phyloP scores from a whole-genome alignment of 1,140 invertebrate genomes.

The Phymastichus coffea region DNA sequence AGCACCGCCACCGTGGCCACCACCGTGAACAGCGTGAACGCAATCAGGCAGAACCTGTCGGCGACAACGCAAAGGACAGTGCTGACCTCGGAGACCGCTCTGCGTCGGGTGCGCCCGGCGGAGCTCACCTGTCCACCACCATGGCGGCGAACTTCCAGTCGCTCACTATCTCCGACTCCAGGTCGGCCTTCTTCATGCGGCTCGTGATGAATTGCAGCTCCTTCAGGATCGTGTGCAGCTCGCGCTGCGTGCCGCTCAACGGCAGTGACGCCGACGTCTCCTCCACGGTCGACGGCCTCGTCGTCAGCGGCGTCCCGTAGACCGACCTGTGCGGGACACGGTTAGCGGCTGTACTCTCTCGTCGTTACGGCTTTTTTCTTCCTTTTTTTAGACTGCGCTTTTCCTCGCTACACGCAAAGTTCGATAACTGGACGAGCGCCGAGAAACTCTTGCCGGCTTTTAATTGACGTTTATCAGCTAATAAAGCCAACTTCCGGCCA shows the following conservation, averaged over 20 bases:
- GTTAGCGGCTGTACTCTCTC: no score
- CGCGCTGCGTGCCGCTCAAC: constrained; percentile 61
- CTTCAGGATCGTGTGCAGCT: constrained; percentile 81
- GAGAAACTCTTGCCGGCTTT: no score
- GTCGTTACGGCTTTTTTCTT: no score
- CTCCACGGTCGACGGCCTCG: constrained; percentile 59
- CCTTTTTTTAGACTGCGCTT: no score
- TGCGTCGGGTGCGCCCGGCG: no score
- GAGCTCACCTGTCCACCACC: constrained; percentile 87
- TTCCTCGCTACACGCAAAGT: no score
- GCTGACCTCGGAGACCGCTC: no score
- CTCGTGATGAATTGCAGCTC: constrained; percentile 94
- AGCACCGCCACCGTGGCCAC: constrained; percentile 93
- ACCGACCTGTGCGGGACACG: constrained; percentile 63
- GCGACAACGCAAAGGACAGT: no score
- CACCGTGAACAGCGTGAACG: constrained; percentile 95
- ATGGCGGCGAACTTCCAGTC: constrained; percentile 99
- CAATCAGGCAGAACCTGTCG: constrained; percentile 91
- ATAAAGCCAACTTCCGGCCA: no score
- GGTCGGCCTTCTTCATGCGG: constrained; percentile 86
- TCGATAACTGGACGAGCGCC: no score
- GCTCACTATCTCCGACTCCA: constrained; percentile 86
- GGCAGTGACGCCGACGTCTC: constrained; percentile 59
- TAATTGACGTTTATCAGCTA: no score
- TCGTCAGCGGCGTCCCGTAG: constrained; percentile 52